Conservation (phyloP, 2,797 vertebrate species). For the Rhinoraja longicauda region DNA sequence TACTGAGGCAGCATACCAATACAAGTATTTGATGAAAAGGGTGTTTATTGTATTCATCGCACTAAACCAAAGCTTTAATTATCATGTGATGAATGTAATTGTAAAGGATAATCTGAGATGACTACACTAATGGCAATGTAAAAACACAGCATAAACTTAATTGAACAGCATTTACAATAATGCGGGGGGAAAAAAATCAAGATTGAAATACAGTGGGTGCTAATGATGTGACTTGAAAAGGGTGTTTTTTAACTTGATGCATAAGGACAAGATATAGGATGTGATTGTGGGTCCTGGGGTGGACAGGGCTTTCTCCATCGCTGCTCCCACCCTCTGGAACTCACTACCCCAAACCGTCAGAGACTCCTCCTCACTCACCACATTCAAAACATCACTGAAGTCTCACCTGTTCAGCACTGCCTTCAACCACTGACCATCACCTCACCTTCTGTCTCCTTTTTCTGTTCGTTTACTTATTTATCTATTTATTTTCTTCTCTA, state of each 20-base stretch:
- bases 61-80: not conserved
- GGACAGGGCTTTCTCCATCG: too few relatives aligned
- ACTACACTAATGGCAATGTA: not conserved
- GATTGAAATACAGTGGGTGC: not conserved
- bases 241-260: not conserved
- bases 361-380: too few relatives aligned
- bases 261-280: not conserved
- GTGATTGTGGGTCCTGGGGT: too few relatives aligned
- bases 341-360: too few relatives aligned
- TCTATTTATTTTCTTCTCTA: too few relatives aligned
- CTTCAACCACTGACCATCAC: too few relatives aligned
- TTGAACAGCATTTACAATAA: not conserved
- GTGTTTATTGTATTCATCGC: not conserved
- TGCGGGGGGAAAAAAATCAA: not conserved
- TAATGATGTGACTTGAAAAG: not conserved
- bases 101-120: slow-evolving; percentile 4
- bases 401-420: too few relatives aligned
- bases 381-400: too few relatives aligned
- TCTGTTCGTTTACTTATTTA: too few relatives aligned
- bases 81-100: not conserved
- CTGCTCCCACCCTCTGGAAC: too few relatives aligned
- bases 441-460: too few relatives aligned
- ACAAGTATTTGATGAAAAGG: slow-evolving; percentile 20
- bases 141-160: not conserved
- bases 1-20: not conserved